A percentile compares a stretch with the other conserved stretches of the same genome.
phyloP scores from a whole-genome alignment of 1,140 invertebrate species.

The Microplitis mediator region DNA sequence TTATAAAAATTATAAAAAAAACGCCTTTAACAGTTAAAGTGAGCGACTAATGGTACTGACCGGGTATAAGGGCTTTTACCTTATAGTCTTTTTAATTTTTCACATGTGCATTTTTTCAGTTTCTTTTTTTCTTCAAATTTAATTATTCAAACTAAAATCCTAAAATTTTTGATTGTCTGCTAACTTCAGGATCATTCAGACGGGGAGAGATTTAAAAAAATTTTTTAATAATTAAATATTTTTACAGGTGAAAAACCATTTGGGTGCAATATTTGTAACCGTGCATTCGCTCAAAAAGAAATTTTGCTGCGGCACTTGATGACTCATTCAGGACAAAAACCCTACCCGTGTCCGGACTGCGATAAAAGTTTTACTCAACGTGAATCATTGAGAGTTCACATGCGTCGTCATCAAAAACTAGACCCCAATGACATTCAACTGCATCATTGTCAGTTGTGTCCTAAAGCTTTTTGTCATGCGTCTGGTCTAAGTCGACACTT shows the following conservation, averaged over 20 bases:
- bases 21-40: too few species aligned
- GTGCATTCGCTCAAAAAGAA: slow-evolving; percentile 78
- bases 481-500: slow-evolving; percentile 75
- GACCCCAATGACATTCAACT: slow-evolving; percentile 66
- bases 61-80: too few species aligned
- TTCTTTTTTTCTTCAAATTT: too few species aligned
- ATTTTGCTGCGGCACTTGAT: slow-evolving; percentile 82
- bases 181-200: too few species aligned
- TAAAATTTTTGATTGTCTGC: too few species aligned
- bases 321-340: slow-evolving; percentile 84
- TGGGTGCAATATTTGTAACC: slow-evolving; percentile 73
- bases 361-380: slow-evolving; percentile 76
- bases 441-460: slow-evolving; percentile 72
- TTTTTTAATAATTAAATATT: neutral
- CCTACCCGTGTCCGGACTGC: slow-evolving; percentile 79
- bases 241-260: slow-evolving; percentile 74
- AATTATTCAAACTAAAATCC: too few species aligned
- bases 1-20: too few species aligned
- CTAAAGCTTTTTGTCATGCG: slow-evolving; percentile 72
- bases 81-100: too few species aligned
- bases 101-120: too few species aligned
- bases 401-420: slow-evolving; percentile 66
- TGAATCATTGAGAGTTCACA: slow-evolving; percentile 69
- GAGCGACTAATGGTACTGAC: too few species aligned
- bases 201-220: slow-evolving; percentile 9